Evolutionary conservation across 2,797 vertebrate genomes (phyloP).

Genomic region (Hydrophis major): DNA sequence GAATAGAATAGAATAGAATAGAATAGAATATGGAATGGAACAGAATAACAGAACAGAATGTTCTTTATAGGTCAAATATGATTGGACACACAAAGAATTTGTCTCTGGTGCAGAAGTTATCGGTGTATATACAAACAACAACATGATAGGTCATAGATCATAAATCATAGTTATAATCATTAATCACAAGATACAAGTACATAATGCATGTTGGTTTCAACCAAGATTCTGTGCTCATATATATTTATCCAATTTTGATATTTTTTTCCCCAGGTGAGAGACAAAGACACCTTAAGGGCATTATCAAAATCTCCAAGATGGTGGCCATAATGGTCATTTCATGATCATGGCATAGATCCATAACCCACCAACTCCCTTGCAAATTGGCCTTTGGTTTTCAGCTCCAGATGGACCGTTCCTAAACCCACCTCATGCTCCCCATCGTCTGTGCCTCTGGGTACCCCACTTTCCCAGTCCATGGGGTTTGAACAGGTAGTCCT

Average conservation of each 20-base stretch:
- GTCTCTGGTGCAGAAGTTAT: too few relatives aligned
- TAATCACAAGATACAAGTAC: too few relatives aligned
- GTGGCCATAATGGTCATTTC: neutral
- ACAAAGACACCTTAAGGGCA: neutral
- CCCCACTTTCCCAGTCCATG: neutral
- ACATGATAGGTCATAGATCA: too few relatives aligned
- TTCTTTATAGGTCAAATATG: too few relatives aligned
- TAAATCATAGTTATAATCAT: too few relatives aligned
- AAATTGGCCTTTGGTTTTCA: neutral
- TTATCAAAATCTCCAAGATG: neutral
- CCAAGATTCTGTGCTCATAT: neutral
- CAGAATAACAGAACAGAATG: neutral
- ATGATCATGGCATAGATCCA: neutral
- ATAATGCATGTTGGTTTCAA: neutral
- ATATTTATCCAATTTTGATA: neutral
- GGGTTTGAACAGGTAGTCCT: too few relatives aligned
- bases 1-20: too few relatives aligned
- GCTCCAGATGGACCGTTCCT: neutral
- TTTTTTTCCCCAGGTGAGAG: neutral
- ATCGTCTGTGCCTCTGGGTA: neutral
- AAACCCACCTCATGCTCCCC: neutral
- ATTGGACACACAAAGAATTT: too few relatives aligned
- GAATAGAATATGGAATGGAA: neutral
- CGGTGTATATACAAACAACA: too few relatives aligned
- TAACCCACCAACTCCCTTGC: neutral